Percentiles rank a stretch among this genome's conserved stretches.
Conservation (phyloP, 2,888 invertebrate species). For the Andrena chrysosceles region DNA sequence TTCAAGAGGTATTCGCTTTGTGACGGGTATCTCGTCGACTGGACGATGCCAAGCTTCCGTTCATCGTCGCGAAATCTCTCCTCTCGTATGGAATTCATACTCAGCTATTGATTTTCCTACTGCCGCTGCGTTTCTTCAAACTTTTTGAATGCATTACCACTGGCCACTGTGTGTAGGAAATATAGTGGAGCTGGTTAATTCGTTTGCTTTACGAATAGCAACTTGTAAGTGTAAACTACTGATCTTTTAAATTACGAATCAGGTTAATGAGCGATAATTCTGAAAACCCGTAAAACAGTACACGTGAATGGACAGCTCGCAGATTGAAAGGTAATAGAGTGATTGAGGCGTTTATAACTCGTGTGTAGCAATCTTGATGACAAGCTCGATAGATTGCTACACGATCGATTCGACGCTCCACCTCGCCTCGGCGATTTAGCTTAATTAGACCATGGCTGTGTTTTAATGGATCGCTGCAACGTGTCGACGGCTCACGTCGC, state of each 20-base stretch:
- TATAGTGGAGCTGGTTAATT: background rate
- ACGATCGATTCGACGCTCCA: background rate
- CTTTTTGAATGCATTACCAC: background rate
- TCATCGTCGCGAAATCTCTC: background rate
- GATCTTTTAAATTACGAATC: too few species aligned
- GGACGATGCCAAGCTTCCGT: constrained; percentile 1
- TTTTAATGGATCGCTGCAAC: background rate
- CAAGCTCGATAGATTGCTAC: background rate
- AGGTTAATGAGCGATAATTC: too few species aligned
- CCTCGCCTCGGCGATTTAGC: constrained; percentile 6
- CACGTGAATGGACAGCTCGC: background rate
- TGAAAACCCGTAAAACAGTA: background rate
- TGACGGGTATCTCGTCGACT: background rate
- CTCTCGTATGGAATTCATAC: background rate
- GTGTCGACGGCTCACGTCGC: background rate
- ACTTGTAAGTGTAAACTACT: too few species aligned
- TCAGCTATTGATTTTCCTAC: background rate
- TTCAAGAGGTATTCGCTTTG: constrained; percentile 21
- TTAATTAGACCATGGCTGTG: background rate
- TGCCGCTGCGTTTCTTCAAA: background rate
- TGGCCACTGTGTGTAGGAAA: background rate
- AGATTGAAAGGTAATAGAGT: background rate
- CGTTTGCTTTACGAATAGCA: too few species aligned
- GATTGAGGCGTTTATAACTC: background rate
- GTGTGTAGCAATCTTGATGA: background rate